Conservation (phyloP, 2,113 vertebrate species). For the Ictalurus punctatus region DNA sequence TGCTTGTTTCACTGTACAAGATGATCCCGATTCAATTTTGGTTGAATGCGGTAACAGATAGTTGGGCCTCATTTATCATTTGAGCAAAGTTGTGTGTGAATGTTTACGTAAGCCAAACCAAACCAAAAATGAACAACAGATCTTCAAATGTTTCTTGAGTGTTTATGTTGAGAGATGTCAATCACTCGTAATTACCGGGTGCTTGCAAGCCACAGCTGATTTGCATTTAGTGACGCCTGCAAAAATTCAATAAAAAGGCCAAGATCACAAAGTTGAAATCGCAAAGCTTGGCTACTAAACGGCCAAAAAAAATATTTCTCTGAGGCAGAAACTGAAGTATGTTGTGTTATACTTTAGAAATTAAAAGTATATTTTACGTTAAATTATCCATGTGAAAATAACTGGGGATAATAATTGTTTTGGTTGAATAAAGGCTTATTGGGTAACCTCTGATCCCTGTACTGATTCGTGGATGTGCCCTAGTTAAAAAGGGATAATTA, state of each 20-base stretch:
- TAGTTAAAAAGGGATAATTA: too few relatives aligned
- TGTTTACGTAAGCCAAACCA: neutral
- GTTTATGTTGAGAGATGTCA: neutral
- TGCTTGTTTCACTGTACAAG: neutral
- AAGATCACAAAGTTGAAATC: neutral
- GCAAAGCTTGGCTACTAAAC: too few relatives aligned
- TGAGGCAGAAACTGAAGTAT: neutral
- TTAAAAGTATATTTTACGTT: too few relatives aligned
- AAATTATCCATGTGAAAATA: too few relatives aligned
- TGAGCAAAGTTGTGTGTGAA: neutral
- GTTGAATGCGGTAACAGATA: neutral
- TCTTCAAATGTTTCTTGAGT: neutral
- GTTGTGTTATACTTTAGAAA: too few relatives aligned
- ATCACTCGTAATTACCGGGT: neutral
- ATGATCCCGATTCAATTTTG: neutral
- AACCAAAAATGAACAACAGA: neutral
- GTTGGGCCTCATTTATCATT: neutral
- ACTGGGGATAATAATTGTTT: too few relatives aligned
- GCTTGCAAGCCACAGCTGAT: neutral
- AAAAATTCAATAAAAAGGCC: neutral
- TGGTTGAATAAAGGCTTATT: too few relatives aligned
- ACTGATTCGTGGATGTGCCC: too few relatives aligned
- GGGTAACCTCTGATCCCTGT: too few relatives aligned
- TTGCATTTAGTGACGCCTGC: neutral
- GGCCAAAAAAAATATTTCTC: neutral